Evolutionary conservation across 2,888 invertebrate species (phyloP).

Genomic region (Brenthis hecate): DNA sequence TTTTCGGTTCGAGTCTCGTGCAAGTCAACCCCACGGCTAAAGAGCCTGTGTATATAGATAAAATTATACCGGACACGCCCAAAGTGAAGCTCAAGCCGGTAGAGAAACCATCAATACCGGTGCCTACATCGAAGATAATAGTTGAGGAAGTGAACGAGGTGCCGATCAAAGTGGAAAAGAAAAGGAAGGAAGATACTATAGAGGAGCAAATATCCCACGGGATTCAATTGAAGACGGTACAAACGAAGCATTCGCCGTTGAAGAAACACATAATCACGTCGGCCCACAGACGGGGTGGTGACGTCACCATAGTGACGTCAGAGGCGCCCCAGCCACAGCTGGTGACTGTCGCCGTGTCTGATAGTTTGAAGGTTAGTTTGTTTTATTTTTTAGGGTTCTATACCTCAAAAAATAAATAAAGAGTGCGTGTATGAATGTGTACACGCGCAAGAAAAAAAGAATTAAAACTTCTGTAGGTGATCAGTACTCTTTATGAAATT

Average conservation of each 20-base stretch:
- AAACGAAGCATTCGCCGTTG: slow-evolving; percentile 65
- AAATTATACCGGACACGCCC: slow-evolving; percentile 38
- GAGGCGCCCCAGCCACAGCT: slow-evolving; percentile 56
- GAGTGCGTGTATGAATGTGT: no score
- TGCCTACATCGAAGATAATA: slow-evolving; percentile 49
- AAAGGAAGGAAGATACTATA: slow-evolving; percentile 50
- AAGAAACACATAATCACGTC: slow-evolving; percentile 72
- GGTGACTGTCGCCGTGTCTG: slow-evolving; percentile 68
- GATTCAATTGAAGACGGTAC: slow-evolving; percentile 63
- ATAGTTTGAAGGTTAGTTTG: slow-evolving; percentile 61
- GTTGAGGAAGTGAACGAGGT: slow-evolving; percentile 65
- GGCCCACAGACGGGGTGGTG: slow-evolving; percentile 50
- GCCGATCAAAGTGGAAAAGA: slow-evolving; percentile 46
- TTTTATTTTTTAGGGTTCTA: not conserved
- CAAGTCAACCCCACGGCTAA: slow-evolving; percentile 51
- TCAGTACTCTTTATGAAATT: no score
- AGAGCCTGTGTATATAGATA: slow-evolving; percentile 56
- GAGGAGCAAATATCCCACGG: slow-evolving; percentile 57
- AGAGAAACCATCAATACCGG: slow-evolving; percentile 33
- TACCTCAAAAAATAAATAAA: not conserved
- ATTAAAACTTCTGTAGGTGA: no score
- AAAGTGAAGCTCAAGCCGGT: slow-evolving; percentile 24
- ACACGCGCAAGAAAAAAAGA: no score
- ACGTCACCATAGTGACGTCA: slow-evolving; percentile 45
- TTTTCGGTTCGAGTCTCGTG: slow-evolving; percentile 62